Percentiles rank a stretch among this genome's conserved stretches.
Conservation (phyloP, 2,888 invertebrate genomes). For the Atrina japonica region DNA sequence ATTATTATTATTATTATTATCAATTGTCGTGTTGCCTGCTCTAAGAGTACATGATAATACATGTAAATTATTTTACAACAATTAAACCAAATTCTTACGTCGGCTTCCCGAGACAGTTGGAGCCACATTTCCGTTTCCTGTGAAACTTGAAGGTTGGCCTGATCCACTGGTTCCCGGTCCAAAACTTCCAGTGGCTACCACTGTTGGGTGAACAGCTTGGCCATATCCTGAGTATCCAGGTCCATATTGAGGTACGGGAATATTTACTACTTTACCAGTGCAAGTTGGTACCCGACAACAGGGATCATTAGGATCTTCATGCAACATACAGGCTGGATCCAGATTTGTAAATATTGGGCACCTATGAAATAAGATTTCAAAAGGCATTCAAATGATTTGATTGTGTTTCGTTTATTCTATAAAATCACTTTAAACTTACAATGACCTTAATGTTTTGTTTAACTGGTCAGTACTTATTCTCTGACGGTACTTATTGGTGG, state of each 20-base stretch:
- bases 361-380: conserved; percentile 29
- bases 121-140: conserved; percentile 19
- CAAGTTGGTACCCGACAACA: conserved; percentile 61
- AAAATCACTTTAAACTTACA: too few species aligned
- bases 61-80: too few species aligned
- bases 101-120: conserved; percentile 22
- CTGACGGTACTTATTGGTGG: too few species aligned
- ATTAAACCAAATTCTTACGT: too few species aligned
- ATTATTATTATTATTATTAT: too few species aligned
- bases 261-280: conserved; percentile 38
- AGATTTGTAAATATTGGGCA: conserved; percentile 60
- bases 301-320: conserved; percentile 60
- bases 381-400: too few species aligned
- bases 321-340: conserved; percentile 50
- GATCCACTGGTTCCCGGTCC: conserved; percentile 30
- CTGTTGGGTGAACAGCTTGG: conserved; percentile 42
- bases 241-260: conserved; percentile 61
- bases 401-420: too few species aligned
- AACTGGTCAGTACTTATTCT: too few species aligned
- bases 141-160: conserved; percentile 20
- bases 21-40: too few species aligned
- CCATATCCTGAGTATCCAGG: conserved; percentile 60
- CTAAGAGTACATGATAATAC: too few species aligned
- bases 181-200: conserved; percentile 48
- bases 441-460: too few species aligned